These are phyloP conservation scores for Drosophila neocordata DNA, from an alignment of 1,140 invertebrate species.

Conservation along the genomic window DNA sequence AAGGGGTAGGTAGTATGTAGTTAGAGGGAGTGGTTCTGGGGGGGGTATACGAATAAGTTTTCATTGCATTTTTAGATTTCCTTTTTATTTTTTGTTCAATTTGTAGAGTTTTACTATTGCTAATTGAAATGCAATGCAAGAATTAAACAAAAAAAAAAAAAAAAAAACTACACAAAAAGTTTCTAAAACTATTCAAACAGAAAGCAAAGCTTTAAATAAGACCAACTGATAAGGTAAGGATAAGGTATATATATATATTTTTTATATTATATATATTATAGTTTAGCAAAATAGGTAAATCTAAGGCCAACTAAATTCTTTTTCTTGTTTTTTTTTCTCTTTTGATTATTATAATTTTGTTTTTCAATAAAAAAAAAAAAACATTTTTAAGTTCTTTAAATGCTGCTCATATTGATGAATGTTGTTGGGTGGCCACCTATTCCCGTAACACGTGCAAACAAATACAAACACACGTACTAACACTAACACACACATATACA, in stretches of 20 bases:
- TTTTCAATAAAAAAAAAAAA: neutral
- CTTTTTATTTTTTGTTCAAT: conserved; percentile 5
- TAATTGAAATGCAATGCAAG: conserved; percentile 66
- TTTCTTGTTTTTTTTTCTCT: too few relatives aligned
- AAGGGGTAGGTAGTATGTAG: too few relatives aligned
- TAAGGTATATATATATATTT: too few relatives aligned
- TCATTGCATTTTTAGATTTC: conserved; percentile 42
- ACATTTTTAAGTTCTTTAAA: neutral
- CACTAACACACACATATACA: neutral
- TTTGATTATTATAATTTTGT: too few relatives aligned
- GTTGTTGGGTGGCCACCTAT: neutral
- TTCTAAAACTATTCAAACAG: neutral
- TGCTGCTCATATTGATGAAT: neutral
- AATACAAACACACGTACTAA: too few relatives aligned
- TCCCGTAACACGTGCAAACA: neutral
- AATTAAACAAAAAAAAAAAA: neutral
- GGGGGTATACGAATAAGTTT: conserved; percentile 10
- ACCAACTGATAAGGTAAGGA: conserved; percentile 5
- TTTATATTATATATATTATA: too few relatives aligned
- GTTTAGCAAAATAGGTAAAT: too few relatives aligned
- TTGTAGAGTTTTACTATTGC: conserved; percentile 45
- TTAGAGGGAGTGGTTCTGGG: too few relatives aligned
- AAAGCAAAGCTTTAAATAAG: conserved; percentile 1
- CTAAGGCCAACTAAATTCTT: too few relatives aligned
- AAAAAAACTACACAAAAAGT: conserved; percentile 14